These are phyloP conservation scores for Eugnorisma glareosa DNA, from an alignment of 2,888 invertebrate species.

Conservation along the genomic window DNA sequence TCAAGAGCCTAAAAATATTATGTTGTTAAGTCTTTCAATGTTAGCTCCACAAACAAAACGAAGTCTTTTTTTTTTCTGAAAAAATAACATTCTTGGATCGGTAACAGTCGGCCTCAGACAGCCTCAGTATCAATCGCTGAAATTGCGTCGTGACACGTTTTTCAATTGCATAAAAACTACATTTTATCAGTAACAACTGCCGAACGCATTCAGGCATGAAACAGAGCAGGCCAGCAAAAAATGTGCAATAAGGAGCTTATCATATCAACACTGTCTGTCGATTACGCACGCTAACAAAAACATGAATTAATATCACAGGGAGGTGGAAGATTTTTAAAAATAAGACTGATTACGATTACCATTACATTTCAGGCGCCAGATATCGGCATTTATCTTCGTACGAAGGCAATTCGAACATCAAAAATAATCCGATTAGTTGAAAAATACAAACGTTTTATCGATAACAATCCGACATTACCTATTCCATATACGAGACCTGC, in stretches of 20 bases:
- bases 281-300: conserved; percentile 18
- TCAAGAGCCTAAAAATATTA: not conserved
- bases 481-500: not conserved
- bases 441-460: not conserved
- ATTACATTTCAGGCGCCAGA: conserved; percentile 1
- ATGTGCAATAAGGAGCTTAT: conserved; percentile 35
- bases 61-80: not conserved
- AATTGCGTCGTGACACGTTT: conserved; percentile 31
- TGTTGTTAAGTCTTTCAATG: not conserved
- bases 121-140: conserved; percentile 28
- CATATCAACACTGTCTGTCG: conserved; percentile 23
- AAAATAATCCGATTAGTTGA: not conserved
- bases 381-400: not conserved
- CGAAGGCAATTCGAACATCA: not conserved
- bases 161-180: conserved; percentile 36
- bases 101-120: conserved; percentile 33
- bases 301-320: not conserved
- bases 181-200: conserved; percentile 14
- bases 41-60: not conserved
- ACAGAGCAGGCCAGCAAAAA: conserved; percentile 36
- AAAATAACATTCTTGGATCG: conserved; percentile 1
- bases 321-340: not conserved
- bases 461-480: not conserved
- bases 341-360: conserved; percentile 4
- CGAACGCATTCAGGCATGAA: conserved; percentile 26